A percentile compares a stretch with the other conserved stretches of the same genome.
Conservation (phyloP, 1,140 invertebrate species). For the Neuroterus valhalla region DNA sequence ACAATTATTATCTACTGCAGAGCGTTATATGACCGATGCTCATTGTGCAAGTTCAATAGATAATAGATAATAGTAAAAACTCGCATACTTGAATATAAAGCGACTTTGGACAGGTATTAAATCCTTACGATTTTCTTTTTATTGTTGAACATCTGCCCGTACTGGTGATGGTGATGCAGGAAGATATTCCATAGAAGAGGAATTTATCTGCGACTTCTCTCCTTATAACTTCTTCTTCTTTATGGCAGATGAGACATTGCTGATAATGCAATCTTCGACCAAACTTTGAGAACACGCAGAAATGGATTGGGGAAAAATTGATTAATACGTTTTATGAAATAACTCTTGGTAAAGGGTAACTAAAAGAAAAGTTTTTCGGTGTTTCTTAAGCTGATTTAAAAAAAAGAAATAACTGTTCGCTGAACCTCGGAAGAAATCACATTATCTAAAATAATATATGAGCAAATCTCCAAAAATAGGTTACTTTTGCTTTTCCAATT, state of each 20-base stretch:
- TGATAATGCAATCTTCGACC: not conserved
- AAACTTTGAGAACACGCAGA: not conserved
- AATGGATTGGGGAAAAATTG: not conserved
- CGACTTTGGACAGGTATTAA: not conserved
- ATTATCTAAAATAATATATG: no score
- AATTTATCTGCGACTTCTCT: not conserved
- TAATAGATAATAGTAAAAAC: not conserved
- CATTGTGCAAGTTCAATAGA: not conserved
- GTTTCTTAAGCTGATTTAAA: not conserved
- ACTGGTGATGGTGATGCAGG: not conserved
- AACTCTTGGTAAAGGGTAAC: not conserved
- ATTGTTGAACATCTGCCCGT: not conserved
- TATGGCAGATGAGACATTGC: not conserved
- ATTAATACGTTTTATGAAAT: not conserved
- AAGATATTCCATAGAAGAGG: not conserved
- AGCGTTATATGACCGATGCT: not conserved
- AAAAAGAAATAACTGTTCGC: not conserved
- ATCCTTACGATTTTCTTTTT: not conserved
- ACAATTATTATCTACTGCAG: not conserved
- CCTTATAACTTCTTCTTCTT: not conserved
- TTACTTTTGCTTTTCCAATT: no score
- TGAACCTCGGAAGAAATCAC: no score
- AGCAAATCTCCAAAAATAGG: no score
- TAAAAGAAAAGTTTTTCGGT: not conserved
- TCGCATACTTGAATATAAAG: not conserved